Base-by-base conservation (phyloP, 2,113 vertebrate genomes). In the Caracal caracal region DNA sequence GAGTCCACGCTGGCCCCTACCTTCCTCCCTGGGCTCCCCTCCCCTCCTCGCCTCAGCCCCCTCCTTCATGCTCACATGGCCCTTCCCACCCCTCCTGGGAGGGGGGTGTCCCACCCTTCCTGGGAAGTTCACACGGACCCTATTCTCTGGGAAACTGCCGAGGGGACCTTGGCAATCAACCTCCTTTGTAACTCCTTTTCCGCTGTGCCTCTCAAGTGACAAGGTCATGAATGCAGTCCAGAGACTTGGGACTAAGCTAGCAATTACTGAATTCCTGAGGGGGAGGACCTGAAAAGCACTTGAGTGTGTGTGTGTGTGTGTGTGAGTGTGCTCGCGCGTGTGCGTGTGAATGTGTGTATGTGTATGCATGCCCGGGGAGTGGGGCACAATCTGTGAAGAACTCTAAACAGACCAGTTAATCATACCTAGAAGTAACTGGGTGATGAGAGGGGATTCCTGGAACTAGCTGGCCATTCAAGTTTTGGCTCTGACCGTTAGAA, bases 1-100 rank as follows among this genome's bases (percentile, higher is more conserved):
- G 28, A 24, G 1, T 35, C 33, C n/a, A 12, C 0, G 30, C 22
- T 10, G 37, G 35, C 4, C 4, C 24, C 59, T 15, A 0, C 3
- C 28, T 13, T 20, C 37, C 30, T 82, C 10, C 71, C 61, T 15
- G 26, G 16, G 63, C 2, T 87, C 26, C 5, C 26, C n/a, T 56
- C 1, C 13, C 26, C 2, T 76, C 35, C 33, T 81, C 5, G 11
- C 30, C 73, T 91, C 35, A 20, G 11, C 13, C 8, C 56, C 19
- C 35, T 75, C 66, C 33, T 61, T 49, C 20, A 1, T 24, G 0
- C 37, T 86, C 84, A 22, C 10, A 3, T 1, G 56, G 37, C 53
- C 71, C 19, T 15, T 8, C 15, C 40, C 13, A 17, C 17, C 7
- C 1, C 43, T 43, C 43, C 7, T 43, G 8, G 43, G 40, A 43